Percentiles rank a stretch among this genome's conserved stretches.
Conservation (phyloP, 1,140 invertebrate species). For the Mesaphorura yosii region DNA sequence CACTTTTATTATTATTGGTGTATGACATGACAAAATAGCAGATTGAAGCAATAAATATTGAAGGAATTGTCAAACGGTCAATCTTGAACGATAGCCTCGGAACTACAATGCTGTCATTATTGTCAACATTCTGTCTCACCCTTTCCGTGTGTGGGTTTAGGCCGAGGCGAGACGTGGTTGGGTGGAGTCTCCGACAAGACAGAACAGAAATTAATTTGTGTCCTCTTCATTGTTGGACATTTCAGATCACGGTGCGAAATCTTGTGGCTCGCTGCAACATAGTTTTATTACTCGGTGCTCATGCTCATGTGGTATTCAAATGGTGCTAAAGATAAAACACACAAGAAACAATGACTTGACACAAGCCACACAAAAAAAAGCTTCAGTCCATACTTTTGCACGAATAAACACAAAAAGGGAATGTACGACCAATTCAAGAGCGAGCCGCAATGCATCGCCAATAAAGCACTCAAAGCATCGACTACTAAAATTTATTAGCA, state of each 20-base stretch:
- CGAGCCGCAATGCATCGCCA: background rate
- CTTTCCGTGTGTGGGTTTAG: background rate
- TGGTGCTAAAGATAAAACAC: background rate
- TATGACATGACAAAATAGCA: too few relatives aligned
- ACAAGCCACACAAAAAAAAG: background rate
- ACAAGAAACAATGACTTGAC: background rate
- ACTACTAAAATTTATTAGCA: constrained; percentile 25
- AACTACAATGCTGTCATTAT: too few relatives aligned
- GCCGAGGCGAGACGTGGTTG: too few relatives aligned
- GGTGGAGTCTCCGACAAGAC: too few relatives aligned
- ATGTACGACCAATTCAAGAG: background rate
- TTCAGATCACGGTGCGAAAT: background rate
- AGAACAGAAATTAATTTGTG: too few relatives aligned
- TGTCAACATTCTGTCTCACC: too few relatives aligned
- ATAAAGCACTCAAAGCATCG: too few relatives aligned
- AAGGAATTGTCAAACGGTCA: too few relatives aligned
- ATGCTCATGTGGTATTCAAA: background rate
- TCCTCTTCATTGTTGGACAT: background rate
- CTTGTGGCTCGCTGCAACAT: background rate
- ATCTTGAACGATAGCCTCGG: too few relatives aligned
- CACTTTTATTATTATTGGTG: too few relatives aligned
- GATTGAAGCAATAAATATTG: too few relatives aligned
- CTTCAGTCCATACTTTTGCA: background rate
- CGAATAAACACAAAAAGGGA: background rate
- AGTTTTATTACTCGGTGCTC: background rate